Conservation (phyloP, 2,888 invertebrate genomes). For the Caenorhabditis sp. region DNA sequence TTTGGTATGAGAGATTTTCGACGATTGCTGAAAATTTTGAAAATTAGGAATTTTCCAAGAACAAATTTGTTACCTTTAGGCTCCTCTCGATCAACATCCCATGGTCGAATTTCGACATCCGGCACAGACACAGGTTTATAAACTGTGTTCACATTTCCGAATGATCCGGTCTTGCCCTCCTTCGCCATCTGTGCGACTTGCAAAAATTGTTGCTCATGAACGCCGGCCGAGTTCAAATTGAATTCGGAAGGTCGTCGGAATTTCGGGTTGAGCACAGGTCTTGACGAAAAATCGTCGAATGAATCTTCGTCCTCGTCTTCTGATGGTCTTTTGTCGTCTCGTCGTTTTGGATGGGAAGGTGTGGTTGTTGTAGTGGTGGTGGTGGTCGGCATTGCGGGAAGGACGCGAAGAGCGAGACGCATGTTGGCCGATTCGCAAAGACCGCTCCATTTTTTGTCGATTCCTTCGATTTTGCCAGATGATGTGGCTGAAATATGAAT, state of each 20-base stretch:
- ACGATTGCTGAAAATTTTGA: not conserved
- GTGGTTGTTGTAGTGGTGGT: not conserved
- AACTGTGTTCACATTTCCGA: conserved; percentile 16
- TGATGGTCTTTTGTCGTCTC: not conserved
- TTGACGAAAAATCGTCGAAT: conserved; percentile 7
- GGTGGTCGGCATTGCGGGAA: not conserved
- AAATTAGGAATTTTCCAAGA: not conserved
- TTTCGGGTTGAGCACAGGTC: conserved; percentile 20
- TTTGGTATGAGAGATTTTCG: conserved; percentile 21
- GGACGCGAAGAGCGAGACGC: conserved; percentile 27
- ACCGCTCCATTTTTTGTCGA: conserved; percentile 14
- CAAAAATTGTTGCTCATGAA: conserved; percentile 23
- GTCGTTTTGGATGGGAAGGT: not conserved
- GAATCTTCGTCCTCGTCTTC: conserved; percentile 33
- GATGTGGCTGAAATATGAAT: conserved; percentile 40
- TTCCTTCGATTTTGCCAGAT: conserved; percentile 22
- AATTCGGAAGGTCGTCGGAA: conserved; percentile 26
- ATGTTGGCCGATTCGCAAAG: conserved; percentile 35
- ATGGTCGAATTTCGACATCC: conserved; percentile 21
- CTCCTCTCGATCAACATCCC: no score
- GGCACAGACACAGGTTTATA: conserved; percentile 16
- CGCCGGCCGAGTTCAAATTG: conserved; percentile 32
- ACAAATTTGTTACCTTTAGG: not conserved
- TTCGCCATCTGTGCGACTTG: conserved; percentile 34
- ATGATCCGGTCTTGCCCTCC: conserved; percentile 36